phyloP scores from a whole-genome alignment of 2,888 invertebrate species.

The Cremastobaeus sp. region DNA sequence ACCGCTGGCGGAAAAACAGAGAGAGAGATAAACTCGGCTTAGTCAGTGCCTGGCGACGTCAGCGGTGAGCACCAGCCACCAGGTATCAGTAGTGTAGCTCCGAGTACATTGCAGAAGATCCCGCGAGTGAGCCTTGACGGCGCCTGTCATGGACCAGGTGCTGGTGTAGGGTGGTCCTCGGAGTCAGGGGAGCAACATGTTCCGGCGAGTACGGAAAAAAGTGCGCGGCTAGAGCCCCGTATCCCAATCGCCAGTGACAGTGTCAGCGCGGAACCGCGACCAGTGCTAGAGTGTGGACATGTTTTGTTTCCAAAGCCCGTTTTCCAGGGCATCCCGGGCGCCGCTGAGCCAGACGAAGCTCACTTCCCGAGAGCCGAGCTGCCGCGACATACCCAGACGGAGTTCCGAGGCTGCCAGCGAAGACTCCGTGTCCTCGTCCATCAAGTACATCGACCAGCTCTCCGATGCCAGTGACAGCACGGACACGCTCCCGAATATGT shows the following conservation, averaged over 20 bases:
- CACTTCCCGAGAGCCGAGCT: conserved; percentile 58
- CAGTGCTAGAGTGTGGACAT: conserved; percentile 60
- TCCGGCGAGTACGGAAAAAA: conserved; percentile 69
- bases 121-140: too few species aligned
- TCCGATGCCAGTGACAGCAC: conserved; percentile 74
- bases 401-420: conserved; percentile 74
- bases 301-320: conserved; percentile 78
- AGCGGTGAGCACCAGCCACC: conserved; percentile 41
- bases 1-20: conserved; percentile 46
- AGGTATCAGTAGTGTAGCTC: conserved; percentile 20
- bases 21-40: conserved; percentile 44
- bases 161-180: conserved; percentile 2
- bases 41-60: conserved; percentile 50
- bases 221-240: conserved; percentile 16
- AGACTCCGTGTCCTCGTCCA: conserved; percentile 73
- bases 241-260: conserved; percentile 34
- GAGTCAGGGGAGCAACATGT: conserved; percentile 59
- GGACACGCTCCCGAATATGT: conserved; percentile 74
- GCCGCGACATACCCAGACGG: conserved; percentile 64
- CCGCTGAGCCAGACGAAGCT: conserved; percentile 54
- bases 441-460: conserved; percentile 75
- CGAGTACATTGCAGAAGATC: too few species aligned
- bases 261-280: background rate
- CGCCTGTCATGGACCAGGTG: conserved; percentile 25
- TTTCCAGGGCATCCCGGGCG: conserved; percentile 73